Evolutionary conservation across 2,113 vertebrate genomes (phyloP).

Genomic region (Cepphus grylle): DNA sequence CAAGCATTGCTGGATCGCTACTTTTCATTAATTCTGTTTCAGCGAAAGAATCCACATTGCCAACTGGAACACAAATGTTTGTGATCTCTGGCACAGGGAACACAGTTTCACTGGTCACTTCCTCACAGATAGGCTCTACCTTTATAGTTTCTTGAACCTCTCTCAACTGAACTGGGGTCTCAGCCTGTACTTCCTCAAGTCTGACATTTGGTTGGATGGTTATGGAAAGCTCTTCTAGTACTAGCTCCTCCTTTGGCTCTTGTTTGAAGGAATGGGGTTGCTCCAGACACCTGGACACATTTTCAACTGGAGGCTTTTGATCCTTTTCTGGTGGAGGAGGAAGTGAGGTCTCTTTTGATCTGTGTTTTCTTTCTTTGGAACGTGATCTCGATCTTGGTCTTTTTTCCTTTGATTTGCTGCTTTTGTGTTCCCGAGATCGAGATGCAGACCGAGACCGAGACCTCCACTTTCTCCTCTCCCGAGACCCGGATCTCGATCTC

Average conservation of each 20-base stretch:
- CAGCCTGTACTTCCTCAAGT: background rate
- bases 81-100: conserved; percentile 40
- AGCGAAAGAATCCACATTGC: conserved; percentile 51
- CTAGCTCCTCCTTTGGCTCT: conserved; percentile 9
- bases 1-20: background rate
- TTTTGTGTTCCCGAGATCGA: conserved; percentile 59
- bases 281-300: background rate
- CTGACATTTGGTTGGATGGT: conserved; percentile 33
- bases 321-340: background rate
- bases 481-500: conserved; percentile 71
- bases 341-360: background rate
- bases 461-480: conserved; percentile 72
- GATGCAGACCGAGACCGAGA: conserved; percentile 47
- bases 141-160: conserved; percentile 52
- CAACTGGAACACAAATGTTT: conserved; percentile 32
- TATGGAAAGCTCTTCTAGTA: conserved; percentile 38
- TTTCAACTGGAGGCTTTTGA: background rate
- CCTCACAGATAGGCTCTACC: conserved; percentile 38
- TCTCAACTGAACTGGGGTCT: background rate
- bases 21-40: background rate
- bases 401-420: conserved; percentile 73
- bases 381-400: conserved; percentile 61
- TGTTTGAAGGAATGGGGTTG: background rate
- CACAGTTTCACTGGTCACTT: background rate
- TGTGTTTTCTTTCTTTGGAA: conserved; percentile 80